Percentiles rank a stretch among this genome's conserved stretches.
phyloP scores from a whole-genome alignment of 2,888 invertebrate genomes.

The Hyposoter dolosus region DNA sequence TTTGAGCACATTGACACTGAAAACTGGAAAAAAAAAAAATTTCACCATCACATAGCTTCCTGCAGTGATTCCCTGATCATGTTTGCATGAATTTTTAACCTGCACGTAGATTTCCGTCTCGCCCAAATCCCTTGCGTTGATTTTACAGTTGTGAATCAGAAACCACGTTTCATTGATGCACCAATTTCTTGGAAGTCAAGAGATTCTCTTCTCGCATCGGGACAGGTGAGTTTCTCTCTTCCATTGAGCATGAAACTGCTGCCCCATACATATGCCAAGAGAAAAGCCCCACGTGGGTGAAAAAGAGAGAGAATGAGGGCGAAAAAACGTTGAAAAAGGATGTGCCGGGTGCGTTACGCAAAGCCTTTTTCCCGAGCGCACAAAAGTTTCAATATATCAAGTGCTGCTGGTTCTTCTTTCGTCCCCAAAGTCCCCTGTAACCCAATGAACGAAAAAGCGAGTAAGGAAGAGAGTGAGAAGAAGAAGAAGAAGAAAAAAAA shows the following conservation, averaged over 20 bases:
- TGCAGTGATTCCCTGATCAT: background rate
- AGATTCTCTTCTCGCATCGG: slow-evolving; percentile 7
- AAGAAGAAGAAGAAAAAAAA: slow-evolving; percentile 41
- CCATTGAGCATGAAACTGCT: slow-evolving; percentile 51
- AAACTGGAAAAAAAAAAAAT: no score
- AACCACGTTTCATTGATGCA: slow-evolving; percentile 39
- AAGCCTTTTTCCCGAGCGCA: slow-evolving; percentile 77
- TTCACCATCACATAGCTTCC: no score
- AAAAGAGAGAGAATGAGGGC: slow-evolving; percentile 18
- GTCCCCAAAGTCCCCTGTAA: slow-evolving; percentile 62
- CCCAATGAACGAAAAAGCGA: slow-evolving; percentile 37
- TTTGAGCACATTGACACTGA: no score
- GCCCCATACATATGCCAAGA: background rate
- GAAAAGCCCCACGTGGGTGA: background rate
- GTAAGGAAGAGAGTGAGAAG: slow-evolving; percentile 40
- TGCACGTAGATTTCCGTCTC: background rate
- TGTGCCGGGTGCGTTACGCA: slow-evolving; percentile 81
- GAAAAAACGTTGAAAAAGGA: slow-evolving; percentile 74
- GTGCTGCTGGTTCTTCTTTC: slow-evolving; percentile 75
- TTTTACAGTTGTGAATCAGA: background rate
- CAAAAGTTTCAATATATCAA: slow-evolving; percentile 83
- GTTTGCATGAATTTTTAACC: background rate
- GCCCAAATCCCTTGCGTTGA: background rate
- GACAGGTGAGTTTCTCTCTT: slow-evolving; percentile 68
- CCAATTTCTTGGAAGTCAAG: slow-evolving; percentile 32